These are phyloP conservation scores for Beroe ovata DNA, from an alignment of 37 sponge, comb jelly and placozoan genomes.

Conservation along the genomic window DNA sequence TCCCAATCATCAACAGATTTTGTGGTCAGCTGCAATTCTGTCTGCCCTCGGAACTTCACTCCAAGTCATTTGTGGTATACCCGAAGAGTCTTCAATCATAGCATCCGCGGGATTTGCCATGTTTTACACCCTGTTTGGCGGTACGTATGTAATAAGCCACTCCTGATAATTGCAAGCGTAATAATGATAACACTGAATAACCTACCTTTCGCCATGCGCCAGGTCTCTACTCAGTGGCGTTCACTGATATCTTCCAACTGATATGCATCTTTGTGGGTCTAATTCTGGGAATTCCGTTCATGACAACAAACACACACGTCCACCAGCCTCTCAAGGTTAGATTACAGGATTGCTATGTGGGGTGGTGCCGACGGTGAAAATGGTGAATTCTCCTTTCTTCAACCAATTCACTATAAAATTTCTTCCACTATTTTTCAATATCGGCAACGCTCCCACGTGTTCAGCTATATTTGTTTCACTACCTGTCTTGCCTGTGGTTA, in stretches of 20 bases:
- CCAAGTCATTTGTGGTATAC: constrained; percentile 38
- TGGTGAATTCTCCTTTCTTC: no score
- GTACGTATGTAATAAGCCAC: no score
- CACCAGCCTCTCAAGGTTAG: constrained; percentile 14
- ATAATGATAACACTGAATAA: no score
- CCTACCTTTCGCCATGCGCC: neutral
- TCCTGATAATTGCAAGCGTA: no score
- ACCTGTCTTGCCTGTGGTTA: no score
- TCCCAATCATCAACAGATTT: constrained; percentile 13
- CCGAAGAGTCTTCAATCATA: constrained; percentile 26
- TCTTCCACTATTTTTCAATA: no score
- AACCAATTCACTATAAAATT: no score
- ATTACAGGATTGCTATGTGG: no score
- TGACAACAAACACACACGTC: constrained; percentile 43
- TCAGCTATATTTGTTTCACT: no score
- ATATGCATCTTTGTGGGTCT: constrained; percentile 63
- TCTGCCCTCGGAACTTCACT: constrained; percentile 50
- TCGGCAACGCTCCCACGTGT: no score
- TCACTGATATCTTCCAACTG: constrained; percentile 65
- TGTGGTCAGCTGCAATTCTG: constrained; percentile 57
- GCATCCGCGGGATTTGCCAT: constrained; percentile 52
- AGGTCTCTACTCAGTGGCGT: constrained; percentile 64
- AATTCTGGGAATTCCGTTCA: constrained; percentile 45
- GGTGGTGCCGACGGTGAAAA: no score
- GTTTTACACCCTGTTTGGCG: constrained; percentile 64